Percentiles rank a stretch among this genome's conserved stretches.
phyloP scores from a whole-genome alignment of 2,797 vertebrate species.

The Falco novaeseelandiae region DNA sequence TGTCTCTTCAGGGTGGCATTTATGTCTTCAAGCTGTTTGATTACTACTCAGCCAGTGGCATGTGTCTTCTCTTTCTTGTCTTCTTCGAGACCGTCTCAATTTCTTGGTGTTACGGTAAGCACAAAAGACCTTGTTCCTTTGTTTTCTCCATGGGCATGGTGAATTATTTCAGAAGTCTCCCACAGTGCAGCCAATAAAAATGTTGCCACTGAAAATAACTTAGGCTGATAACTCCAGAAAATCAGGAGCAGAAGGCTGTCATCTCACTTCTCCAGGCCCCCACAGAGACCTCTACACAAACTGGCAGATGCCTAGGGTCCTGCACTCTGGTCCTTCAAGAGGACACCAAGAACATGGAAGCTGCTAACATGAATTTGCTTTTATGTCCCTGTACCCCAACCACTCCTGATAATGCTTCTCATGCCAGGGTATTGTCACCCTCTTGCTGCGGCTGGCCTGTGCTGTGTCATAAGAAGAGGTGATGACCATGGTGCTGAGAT shows the following conservation, averaged over 20 bases:
- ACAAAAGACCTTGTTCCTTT: background rate
- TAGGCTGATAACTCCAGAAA: background rate
- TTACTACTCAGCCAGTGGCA: constrained; percentile 94
- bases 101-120: constrained; percentile 91
- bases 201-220: background rate
- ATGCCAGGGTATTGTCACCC: background rate
- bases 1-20: constrained; percentile 84
- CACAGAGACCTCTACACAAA: background rate
- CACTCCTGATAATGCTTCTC: background rate
- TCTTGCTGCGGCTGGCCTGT: background rate
- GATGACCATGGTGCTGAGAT: background rate
- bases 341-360: background rate
- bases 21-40: constrained; percentile 95
- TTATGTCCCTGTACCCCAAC: background rate
- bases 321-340: background rate
- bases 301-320: background rate
- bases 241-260: background rate
- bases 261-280: background rate
- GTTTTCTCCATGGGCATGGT: background rate
- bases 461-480: background rate
- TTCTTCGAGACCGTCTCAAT: constrained; percentile 93
- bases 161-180: background rate
- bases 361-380: background rate
- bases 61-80: constrained; percentile 91
- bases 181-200: background rate